Base-by-base conservation (phyloP, 2,888 invertebrate genomes). In the Bhutanitis thaidina region DNA sequence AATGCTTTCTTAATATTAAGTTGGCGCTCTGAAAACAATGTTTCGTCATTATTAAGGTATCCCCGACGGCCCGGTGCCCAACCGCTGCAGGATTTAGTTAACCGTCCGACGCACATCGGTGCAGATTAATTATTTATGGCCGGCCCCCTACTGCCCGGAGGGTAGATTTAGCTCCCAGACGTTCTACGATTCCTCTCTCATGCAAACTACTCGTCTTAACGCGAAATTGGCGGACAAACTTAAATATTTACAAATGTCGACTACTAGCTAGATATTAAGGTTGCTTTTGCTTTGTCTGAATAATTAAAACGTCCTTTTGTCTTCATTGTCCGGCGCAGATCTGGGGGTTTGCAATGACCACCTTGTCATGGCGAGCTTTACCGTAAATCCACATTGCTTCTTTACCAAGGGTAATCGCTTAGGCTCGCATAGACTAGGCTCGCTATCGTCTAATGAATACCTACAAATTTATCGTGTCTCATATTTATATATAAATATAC, bases 121-220 rank as follows among this genome's bases (percentile, higher is more conserved):
- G 67, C 73, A 86, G 87, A 88, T 89, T 86, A 88, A 88, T 88
- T 88, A 89, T 89, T 88, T 88, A 89, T 81, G 80, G 77, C 69
- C 73, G 64, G 66, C 71, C 76, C 81, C 72, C 74, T 57, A 64
- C 69, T 73, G 74, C 69, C 78, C 72, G 69, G 62, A 66, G 80
- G 82, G 78, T 69, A 79, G 84, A 72, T 80, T 87, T 83, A 85
- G 79, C 80, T 76, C 76, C 83, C 84, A 88, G 88, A 87, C 87
- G 77, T 70, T 77, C 77, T 69, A 67, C 74, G 78, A 80, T 79
- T 82, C 74, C 84, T 82, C 81, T 77, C 81, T 77, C 82, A 85
- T 83, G 85, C 83, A 84, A 86, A 86, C 84, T 82, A 84, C 80
- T 81, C 77, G 80, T 84, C 87, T 86, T 85, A 86, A 77, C 77